A percentile compares a stretch with the other conserved stretches of the same genome.
phyloP scores from a whole-genome alignment of 2,113 vertebrate genomes.

The Machaerirhynchus nigripectus region DNA sequence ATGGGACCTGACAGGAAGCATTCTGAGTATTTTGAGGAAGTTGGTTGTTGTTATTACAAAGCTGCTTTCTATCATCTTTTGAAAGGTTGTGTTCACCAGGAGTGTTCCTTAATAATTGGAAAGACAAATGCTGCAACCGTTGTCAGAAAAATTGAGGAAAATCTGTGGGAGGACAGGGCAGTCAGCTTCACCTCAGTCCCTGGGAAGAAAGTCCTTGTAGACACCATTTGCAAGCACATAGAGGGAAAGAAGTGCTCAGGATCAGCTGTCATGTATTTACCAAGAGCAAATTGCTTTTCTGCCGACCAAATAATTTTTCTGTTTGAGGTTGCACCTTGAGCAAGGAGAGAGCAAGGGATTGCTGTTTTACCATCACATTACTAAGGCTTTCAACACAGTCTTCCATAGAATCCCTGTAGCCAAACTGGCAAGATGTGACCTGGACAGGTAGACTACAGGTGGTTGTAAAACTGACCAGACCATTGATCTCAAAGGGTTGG shows the following conservation, averaged over 20 bases:
- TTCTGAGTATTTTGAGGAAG: neutral
- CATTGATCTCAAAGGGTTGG: neutral
- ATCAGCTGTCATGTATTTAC: neutral
- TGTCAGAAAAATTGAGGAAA: neutral
- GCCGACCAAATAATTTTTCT: neutral
- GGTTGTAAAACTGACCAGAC: neutral
- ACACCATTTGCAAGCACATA: neutral
- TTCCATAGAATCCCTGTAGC: neutral
- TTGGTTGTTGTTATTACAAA: neutral
- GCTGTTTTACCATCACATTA: neutral
- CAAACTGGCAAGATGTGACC: neutral
- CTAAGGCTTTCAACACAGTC: neutral
- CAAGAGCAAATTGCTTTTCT: neutral
- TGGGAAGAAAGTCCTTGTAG: neutral
- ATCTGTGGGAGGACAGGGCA: neutral
- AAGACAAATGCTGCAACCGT: neutral
- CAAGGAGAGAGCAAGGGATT: neutral
- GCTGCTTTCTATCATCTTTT: neutral
- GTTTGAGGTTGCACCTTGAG: neutral
- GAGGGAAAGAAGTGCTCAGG: neutral
- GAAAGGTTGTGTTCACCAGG: neutral
- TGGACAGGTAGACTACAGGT: neutral
- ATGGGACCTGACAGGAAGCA: neutral
- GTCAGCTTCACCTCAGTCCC: neutral
- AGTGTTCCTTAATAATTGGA: neutral